These are phyloP conservation scores for Hypolimnas misippus DNA, from an alignment of 2,888 invertebrate species.

Conservation along the genomic window DNA sequence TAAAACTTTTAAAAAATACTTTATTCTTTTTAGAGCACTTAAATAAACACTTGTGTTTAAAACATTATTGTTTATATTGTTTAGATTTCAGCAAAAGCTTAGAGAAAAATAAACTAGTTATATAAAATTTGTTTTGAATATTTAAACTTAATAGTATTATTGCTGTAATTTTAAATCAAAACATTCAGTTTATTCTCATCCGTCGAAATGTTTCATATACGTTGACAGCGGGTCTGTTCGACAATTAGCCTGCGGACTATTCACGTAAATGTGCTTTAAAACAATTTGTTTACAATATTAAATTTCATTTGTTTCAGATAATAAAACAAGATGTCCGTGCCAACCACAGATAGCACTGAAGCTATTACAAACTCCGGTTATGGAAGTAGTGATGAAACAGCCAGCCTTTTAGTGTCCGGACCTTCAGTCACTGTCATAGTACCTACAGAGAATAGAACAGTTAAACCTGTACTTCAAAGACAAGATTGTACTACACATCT, in stretches of 20 bases:
- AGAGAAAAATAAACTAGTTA: no score
- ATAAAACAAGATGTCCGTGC: slow-evolving; percentile 68
- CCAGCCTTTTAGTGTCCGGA: slow-evolving; percentile 89
- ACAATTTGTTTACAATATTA: background rate
- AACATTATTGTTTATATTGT: no score
- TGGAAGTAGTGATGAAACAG: slow-evolving; percentile 92
- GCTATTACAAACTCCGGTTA: slow-evolving; percentile 86
- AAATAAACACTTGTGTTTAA: no score
- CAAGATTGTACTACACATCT: slow-evolving; percentile 94
- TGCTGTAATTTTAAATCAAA: no score
- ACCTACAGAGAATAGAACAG: slow-evolving; percentile 77
- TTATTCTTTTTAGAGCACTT: no score
- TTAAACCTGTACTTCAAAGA: slow-evolving; percentile 92
- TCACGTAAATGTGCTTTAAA: background rate
- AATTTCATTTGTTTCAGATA: slow-evolving; percentile 64
- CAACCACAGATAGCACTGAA: slow-evolving; percentile 82
- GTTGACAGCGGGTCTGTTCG: no score
- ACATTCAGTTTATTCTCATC: no score
- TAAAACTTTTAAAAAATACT: no score
- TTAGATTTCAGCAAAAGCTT: no score
- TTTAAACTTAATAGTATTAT: no score
- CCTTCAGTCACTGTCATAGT: slow-evolving; percentile 82
- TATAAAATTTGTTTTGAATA: no score
- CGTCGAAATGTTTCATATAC: no score
- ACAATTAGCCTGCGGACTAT: background rate